A percentile compares a stretch with the other conserved stretches of the same genome.
Evolutionary conservation across 2,888 invertebrate species (phyloP).

Genomic region (Philereme vetulata): DNA sequence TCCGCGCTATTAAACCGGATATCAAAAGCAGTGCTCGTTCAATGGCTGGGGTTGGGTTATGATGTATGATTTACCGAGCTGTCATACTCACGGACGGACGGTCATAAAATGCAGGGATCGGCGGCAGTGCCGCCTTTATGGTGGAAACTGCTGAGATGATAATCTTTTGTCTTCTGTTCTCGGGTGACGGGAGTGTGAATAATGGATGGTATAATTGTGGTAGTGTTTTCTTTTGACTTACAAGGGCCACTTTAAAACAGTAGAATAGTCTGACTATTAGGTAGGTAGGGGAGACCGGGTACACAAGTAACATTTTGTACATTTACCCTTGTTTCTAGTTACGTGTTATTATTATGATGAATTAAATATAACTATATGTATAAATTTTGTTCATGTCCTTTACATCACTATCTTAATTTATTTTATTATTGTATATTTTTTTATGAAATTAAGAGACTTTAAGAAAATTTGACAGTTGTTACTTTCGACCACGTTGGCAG

Average conservation of each 20-base stretch:
- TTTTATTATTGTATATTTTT: too few species aligned
- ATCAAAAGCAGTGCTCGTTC: constrained; percentile 53
- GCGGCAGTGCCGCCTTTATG: constrained; percentile 43
- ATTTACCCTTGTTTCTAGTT: too few species aligned
- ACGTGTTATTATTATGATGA: too few species aligned
- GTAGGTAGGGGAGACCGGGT: too few species aligned
- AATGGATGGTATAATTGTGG: constrained; percentile 41
- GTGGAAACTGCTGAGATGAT: constrained; percentile 52
- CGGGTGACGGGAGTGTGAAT: constrained; percentile 42
- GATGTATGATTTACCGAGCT: constrained; percentile 46
- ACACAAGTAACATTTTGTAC: too few species aligned
- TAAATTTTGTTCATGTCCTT: too few species aligned
- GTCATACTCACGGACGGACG: constrained; percentile 42
- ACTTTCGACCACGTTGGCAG: too few species aligned
- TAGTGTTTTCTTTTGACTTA: constrained; percentile 15
- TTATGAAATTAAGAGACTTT: too few species aligned
- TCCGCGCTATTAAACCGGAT: constrained; percentile 55
- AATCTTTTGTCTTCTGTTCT: constrained; percentile 51
- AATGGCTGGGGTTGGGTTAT: constrained; percentile 46
- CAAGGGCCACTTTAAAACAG: constrained; percentile 2
- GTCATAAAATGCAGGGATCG: constrained; percentile 55
- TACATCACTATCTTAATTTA: too few species aligned
- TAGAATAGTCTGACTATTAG: too few species aligned
- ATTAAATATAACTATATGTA: too few species aligned
- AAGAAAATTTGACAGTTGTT: too few species aligned